Conservation (phyloP, 2,888 invertebrate genomes). For the Gisinianus flammeolus region DNA sequence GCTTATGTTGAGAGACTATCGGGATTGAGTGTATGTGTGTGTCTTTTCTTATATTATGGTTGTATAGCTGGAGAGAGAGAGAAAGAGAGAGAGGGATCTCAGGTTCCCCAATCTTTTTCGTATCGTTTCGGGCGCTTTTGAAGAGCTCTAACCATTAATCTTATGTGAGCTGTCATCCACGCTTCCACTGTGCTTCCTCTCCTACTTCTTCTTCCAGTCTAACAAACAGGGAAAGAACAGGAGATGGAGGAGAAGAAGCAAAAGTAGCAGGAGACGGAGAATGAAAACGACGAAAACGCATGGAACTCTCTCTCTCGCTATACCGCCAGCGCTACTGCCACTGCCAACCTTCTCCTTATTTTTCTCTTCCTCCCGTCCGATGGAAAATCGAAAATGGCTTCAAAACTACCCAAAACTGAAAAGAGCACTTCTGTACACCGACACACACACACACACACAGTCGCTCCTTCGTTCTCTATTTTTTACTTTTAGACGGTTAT, state of each 20-base stretch:
- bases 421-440: background rate
- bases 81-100: constrained; percentile 17
- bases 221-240: constrained; percentile 6
- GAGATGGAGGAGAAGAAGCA: constrained; percentile 1
- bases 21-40: no score
- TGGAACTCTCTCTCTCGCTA: background rate
- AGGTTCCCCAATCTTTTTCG: constrained; percentile 45
- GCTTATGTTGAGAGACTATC: no score
- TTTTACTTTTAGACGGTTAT: constrained; percentile 4
- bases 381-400: constrained; percentile 35
- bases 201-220: constrained; percentile 9
- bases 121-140: constrained; percentile 49
- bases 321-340: background rate
- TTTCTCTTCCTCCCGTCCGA: constrained; percentile 15
- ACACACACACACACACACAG: background rate
- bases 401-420: constrained; percentile 12
- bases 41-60: background rate
- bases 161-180: constrained; percentile 56
- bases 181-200: constrained; percentile 45
- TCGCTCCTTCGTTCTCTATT: constrained; percentile 14
- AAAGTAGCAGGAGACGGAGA: background rate
- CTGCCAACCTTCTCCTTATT: background rate
- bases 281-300: background rate
- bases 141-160: constrained; percentile 56
- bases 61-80: background rate